Base-by-base conservation (phyloP, 2,113 vertebrate species). In the Motacilla tschutschensis region DNA sequence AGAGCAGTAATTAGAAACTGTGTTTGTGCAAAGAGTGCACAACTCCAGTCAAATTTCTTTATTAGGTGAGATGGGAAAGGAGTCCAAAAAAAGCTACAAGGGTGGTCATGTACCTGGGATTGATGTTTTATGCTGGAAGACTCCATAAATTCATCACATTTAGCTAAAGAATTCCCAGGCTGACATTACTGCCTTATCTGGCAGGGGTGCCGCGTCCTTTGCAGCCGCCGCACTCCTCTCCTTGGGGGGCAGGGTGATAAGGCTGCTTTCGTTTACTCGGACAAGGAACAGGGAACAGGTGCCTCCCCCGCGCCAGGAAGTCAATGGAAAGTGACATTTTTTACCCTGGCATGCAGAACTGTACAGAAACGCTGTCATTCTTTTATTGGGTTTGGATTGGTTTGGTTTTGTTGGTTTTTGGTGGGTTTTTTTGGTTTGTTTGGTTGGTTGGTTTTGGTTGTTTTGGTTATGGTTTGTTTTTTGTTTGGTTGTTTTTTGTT, bases 221-320 rank as follows among this genome's bases (percentile, higher is more conserved):
- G n/a, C 62, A 75, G 65, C 0, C 3, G 26, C 63, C 1, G 51
- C 10, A 1, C 31, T 84, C 31, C 31, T 59, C 63, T 83, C 43
- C 63, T 24, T 16, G 55, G 62, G 44, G 46, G 83, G 41, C 70
- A 33, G 35, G 44, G 47, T 13, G 86, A 81, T 79, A 91, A 79
- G 58, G 74, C 54, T 85, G 48, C 24, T 1, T 21, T 71, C 5
- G 0, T 67, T 87, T 31, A 10, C 54, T 57, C 74, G 20, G 53
- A 57, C 33, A 57, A 25, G 76, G 60, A 87, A 29, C 79, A 60
- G 41, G 4, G 19, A 83, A 16, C 85, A 94, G 81, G 88, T 92
- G 71, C 75, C 81, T 88, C 92, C 86, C 69, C 76, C 75, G 28
- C 0, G 0, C 50, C 51, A 63, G 71, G 55, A 79, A 88, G 28